phyloP scores from a whole-genome alignment of 2,888 invertebrate genomes.

The Acleris sparsana region DNA sequence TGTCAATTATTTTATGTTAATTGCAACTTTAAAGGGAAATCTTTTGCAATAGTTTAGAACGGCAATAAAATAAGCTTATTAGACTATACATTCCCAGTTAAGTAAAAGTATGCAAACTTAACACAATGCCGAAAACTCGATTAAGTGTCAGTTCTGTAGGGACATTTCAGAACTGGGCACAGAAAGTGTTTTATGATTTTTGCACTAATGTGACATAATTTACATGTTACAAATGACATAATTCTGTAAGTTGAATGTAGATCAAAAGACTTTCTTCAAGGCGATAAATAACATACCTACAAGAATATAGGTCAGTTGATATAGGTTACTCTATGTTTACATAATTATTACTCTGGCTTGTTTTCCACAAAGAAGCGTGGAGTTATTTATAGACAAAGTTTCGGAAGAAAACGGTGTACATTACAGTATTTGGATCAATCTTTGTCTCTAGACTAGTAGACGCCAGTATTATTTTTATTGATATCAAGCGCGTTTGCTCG shows the following conservation, averaged over 20 bases:
- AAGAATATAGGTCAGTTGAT: constrained; percentile 28
- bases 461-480: neutral
- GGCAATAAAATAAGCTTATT: too few relatives aligned
- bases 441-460: neutral
- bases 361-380: constrained; percentile 11
- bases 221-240: constrained; percentile 22
- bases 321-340: constrained; percentile 29
- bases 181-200: too few relatives aligned
- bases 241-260: constrained; percentile 18
- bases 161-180: too few relatives aligned
- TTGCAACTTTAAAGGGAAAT: neutral
- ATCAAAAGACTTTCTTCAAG: constrained; percentile 27
- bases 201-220: constrained; percentile 2
- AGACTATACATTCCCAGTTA: too few relatives aligned
- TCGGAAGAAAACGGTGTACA: constrained; percentile 1
- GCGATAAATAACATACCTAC: constrained; percentile 13
- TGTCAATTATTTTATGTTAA: neutral
- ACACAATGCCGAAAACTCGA: too few relatives aligned
- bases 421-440: constrained; percentile 1
- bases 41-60: neutral
- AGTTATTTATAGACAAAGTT: constrained; percentile 21
- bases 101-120: too few relatives aligned
- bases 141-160: too few relatives aligned
- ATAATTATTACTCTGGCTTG: constrained; percentile 17
- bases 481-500: too few relatives aligned